Conservation (phyloP, 2,113 vertebrate genomes). For the Opisthocomus hoazin region DNA sequence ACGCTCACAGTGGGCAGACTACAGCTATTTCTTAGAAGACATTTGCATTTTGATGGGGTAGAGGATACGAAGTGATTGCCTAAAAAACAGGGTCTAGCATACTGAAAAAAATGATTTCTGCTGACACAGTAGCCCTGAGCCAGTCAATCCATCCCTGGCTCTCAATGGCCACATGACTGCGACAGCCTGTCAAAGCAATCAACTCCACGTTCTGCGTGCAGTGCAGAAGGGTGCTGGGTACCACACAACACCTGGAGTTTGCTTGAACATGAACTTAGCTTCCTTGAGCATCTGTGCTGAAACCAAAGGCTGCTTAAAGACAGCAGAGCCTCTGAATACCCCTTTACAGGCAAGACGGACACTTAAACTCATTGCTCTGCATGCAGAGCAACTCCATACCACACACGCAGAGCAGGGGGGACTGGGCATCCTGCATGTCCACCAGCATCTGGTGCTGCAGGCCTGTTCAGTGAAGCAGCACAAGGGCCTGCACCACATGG, state of each 20-base stretch:
- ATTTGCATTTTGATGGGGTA: not conserved
- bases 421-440: not conserved
- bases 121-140: not conserved
- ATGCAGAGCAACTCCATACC: not conserved
- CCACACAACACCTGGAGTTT: not conserved
- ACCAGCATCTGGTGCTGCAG: not conserved
- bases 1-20: not conserved
- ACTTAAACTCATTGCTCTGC: not conserved
- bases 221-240: not conserved
- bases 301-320: not conserved
- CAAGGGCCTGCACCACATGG: fast-evolving
- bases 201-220: not conserved
- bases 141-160: not conserved
- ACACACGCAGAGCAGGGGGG: not conserved
- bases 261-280: not conserved
- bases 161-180: not conserved
- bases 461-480: not conserved
- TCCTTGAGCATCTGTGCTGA: not conserved
- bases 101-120: not conserved
- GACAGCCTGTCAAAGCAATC: not conserved
- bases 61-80: not conserved
- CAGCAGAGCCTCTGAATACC: not conserved
- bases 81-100: not conserved
- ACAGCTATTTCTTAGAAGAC: not conserved
- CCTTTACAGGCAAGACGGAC: not conserved